Base-by-base conservation (phyloP, 2,888 invertebrate species). In the Poecilobothrus nobilitatus region DNA sequence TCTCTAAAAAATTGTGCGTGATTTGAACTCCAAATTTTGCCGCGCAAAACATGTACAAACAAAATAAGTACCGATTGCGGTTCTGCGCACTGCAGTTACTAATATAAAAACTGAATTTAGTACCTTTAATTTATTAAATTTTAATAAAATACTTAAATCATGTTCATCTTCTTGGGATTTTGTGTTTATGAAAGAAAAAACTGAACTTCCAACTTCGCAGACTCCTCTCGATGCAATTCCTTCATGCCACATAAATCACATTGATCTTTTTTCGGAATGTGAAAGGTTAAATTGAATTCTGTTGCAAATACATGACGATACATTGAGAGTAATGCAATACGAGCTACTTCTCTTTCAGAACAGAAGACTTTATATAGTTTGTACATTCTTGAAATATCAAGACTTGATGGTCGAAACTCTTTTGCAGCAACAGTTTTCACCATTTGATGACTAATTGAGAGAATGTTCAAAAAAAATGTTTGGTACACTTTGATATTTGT, bases 1-100 rank as follows among this genome's bases (percentile, higher is more conserved):
- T 63, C 44, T 68, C 68, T 63, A 68, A 63, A 41, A 69, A 69
- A 63, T 21, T 69, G 33, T 64, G 66, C 53, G 34, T 68, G 7
- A 68, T 68, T 62, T 66, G 18, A 18, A 68, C 9, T 4, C 67
- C 67, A 37, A 37, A 67, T 67, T 69, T 67, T 4, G 66, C 67
- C 21, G 65, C 18, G 37, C 67, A 69, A 1, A 61, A 18, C 61
- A 61, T 61, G n/a, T 61, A 61, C 15, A 65, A 64, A 61, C 18
- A 62, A 65, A 33, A 67, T 67, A 68, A 6, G 20, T 2, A 68
- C n/a, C 65, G n/a, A n/a, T 68, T 68, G 15, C 68, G 37, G 53
- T 68, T 67, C 10, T 68, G 68, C 22, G 41, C 68, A 33, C 64
- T 53, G 63, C 68, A 64, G 64, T 68, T 68, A 10, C 64, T 22